phyloP scores from a whole-genome alignment of 2,113 vertebrate genomes.

The Hemibagrus wyckioides region DNA sequence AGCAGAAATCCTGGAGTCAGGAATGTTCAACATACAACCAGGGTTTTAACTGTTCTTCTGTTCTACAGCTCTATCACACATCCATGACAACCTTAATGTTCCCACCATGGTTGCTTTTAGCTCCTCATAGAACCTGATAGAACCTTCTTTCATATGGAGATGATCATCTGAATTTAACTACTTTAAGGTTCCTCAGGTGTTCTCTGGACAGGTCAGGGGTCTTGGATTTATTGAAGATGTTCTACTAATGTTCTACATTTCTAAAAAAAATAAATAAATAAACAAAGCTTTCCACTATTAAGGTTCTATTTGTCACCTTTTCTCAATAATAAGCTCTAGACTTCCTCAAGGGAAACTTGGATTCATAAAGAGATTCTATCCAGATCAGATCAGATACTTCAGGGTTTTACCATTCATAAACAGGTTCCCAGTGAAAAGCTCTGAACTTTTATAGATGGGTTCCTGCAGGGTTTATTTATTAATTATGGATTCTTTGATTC shows the following conservation, averaged over 20 bases:
- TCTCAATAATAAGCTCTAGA: not conserved
- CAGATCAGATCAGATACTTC: no score
- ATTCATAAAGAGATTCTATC: no score
- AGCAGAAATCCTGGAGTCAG: not conserved
- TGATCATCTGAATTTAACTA: not conserved
- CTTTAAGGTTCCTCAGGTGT: not conserved
- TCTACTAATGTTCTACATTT: not conserved
- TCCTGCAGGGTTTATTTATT: not conserved
- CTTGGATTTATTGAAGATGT: not conserved
- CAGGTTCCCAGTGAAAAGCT: not conserved
- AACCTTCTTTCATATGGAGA: not conserved
- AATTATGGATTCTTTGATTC: not conserved
- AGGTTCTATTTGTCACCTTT: not conserved
- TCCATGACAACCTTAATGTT: not conserved
- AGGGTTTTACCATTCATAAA: no score
- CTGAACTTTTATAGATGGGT: not conserved
- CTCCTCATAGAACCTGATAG: not conserved
- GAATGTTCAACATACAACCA: not conserved
- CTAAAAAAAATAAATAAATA: not conserved
- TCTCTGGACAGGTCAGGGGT: not conserved
- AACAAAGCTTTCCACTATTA: not conserved
- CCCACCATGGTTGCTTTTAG: not conserved
- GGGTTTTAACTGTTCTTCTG: not conserved
- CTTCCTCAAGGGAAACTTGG: not conserved
- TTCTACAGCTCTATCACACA: not conserved